Conservation (phyloP, 2,113 vertebrate genomes). For the Trinectes maculatus region DNA sequence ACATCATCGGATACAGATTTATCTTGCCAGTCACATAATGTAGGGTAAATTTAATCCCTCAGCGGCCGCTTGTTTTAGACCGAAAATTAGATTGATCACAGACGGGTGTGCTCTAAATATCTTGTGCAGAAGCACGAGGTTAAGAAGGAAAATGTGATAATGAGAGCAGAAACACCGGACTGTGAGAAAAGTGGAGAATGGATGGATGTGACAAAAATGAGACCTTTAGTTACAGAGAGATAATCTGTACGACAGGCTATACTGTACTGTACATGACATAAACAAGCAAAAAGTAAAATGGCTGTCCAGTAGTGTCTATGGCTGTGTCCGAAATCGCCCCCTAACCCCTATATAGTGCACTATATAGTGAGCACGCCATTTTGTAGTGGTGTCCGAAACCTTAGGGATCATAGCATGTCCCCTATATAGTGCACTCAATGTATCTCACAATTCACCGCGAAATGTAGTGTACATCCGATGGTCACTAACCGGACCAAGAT, state of each 20-base stretch:
- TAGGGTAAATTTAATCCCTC: slow-evolving; percentile 50
- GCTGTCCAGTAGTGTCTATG: too few relatives aligned
- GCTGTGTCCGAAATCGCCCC: too few relatives aligned
- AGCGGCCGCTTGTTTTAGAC: slow-evolving; percentile 37
- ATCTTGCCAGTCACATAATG: slow-evolving; percentile 37
- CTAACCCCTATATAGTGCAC: too few relatives aligned
- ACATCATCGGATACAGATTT: slow-evolving; percentile 51
- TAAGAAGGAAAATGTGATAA: slow-evolving; percentile 51
- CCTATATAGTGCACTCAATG: too few relatives aligned
- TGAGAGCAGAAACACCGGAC: slow-evolving; percentile 29
- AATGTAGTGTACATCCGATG: too few relatives aligned
- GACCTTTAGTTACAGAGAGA: neutral
- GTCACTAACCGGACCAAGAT: too few relatives aligned
- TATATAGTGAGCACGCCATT: too few relatives aligned
- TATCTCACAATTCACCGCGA: too few relatives aligned
- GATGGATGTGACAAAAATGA: neutral
- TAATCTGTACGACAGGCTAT: neutral
- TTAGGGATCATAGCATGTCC: too few relatives aligned
- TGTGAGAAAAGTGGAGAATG: slow-evolving; percentile 20
- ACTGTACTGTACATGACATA: neutral
- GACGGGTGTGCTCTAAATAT: slow-evolving; percentile 54
- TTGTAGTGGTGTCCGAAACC: too few relatives aligned
- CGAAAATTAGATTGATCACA: slow-evolving; percentile 59
- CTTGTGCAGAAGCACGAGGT: slow-evolving; percentile 26
- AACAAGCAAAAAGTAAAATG: neutral